Conservation (phyloP, 1,140 invertebrate species). For the Bombus confusus region DNA sequence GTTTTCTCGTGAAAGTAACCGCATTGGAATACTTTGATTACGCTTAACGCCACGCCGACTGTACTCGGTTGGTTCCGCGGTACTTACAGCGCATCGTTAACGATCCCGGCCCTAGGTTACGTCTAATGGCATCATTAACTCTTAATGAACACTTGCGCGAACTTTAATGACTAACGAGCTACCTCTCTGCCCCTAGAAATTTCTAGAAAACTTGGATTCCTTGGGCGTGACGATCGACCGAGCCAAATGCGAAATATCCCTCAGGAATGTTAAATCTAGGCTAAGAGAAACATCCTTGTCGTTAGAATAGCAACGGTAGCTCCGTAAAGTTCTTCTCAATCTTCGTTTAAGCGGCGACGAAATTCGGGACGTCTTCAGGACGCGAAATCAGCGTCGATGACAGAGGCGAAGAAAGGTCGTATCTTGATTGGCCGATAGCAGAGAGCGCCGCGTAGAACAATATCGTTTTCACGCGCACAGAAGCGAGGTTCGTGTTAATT, state of each 20-base stretch:
- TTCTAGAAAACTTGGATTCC: conserved; percentile 9
- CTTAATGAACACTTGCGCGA: conserved; percentile 63
- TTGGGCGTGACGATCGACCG: background rate
- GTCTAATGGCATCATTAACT: conserved; percentile 65
- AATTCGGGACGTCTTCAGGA: too few relatives aligned
- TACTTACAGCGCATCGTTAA: conserved; percentile 36
- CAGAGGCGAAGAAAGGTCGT: too few relatives aligned
- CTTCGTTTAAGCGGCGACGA: background rate
- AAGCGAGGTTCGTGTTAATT: conserved; percentile 54
- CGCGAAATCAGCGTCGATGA: too few relatives aligned
- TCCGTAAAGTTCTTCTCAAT: background rate
- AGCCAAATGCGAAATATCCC: background rate
- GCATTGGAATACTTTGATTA: conserved; percentile 18
- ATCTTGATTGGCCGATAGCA: too few relatives aligned
- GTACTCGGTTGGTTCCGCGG: background rate
- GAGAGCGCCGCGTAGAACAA: conserved; percentile 55
- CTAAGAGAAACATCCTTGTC: background rate
- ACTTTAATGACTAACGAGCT: conserved; percentile 61
- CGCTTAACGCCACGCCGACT: background rate
- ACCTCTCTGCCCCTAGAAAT: conserved; percentile 42
- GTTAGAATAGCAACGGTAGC: background rate
- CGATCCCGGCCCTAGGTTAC: conserved; percentile 32
- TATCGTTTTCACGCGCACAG: conserved; percentile 38
- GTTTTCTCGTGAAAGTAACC: background rate
- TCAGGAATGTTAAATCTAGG: background rate